Conservation (phyloP, 2,113 vertebrate genomes). For the Mesoclemmys tuberculata region DNA sequence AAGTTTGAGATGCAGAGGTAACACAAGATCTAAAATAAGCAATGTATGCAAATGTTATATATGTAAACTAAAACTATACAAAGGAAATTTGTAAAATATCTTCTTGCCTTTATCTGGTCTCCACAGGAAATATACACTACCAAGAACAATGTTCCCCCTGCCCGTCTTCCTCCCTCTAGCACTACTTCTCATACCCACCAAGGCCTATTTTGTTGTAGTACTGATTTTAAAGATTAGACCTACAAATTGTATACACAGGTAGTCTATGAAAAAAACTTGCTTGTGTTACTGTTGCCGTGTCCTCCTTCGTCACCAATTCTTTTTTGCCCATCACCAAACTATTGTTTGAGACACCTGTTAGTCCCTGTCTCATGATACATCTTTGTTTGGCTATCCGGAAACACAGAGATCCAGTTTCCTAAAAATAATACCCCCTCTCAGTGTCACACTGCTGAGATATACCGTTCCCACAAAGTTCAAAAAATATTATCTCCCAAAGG, state of each 20-base stretch:
- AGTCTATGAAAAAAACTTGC: background rate
- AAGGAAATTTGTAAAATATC: conserved; percentile 56
- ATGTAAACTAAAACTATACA: conserved; percentile 54
- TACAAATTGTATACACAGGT: background rate
- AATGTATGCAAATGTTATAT: background rate
- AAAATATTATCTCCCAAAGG: fast-evolving
- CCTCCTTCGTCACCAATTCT: conserved; percentile 13
- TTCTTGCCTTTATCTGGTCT: background rate
- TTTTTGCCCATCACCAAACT: background rate
- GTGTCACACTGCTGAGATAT: background rate
- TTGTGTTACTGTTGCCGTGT: background rate
- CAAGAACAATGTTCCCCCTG: conserved; percentile 1
- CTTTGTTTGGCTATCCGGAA: background rate
- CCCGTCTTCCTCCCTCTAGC: background rate
- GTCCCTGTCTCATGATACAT: background rate
- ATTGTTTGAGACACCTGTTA: background rate
- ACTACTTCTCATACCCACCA: background rate
- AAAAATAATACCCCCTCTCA: background rate
- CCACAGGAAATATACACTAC: conserved; percentile 12
- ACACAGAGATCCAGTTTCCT: background rate
- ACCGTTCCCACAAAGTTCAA: background rate
- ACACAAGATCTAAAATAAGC: conserved; percentile 54
- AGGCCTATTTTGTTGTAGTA: conserved; percentile 32
- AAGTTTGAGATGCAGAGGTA: conserved; percentile 64
- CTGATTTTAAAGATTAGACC: background rate